Conservation (phyloP, 2,888 invertebrate genomes). For the Polia nebulosa region DNA sequence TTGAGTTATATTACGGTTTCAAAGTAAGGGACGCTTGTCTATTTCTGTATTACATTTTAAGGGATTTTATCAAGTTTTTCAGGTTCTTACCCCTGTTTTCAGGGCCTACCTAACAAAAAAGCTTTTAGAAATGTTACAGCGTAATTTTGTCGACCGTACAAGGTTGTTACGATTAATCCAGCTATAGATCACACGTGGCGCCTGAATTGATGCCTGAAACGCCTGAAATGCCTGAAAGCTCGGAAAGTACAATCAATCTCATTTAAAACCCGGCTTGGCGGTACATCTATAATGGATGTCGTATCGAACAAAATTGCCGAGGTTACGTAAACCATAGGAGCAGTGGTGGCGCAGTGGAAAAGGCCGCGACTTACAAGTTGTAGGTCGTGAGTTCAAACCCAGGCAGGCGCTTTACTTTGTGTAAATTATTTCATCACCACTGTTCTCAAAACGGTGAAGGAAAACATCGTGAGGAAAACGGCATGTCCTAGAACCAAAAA, state of each 20-base stretch:
- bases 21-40: not conserved
- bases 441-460: too few species aligned
- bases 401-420: too few species aligned
- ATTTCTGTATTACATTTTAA: not conserved
- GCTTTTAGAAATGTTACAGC: not conserved
- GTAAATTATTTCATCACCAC: too few species aligned
- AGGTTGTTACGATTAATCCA: constrained; percentile 7
- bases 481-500: too few species aligned
- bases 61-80: not conserved
- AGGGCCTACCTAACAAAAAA: not conserved
- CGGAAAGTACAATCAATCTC: constrained; percentile 61
- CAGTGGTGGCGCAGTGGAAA: too few species aligned
- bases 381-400: too few species aligned
- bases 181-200: constrained; percentile 21
- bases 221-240: constrained; percentile 24
- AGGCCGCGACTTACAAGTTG: too few species aligned
- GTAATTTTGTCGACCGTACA: not conserved
- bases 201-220: constrained; percentile 32
- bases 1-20: not conserved
- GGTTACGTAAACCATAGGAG: constrained; percentile 63
- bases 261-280: constrained; percentile 57
- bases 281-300: constrained; percentile 64
- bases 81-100: not conserved
- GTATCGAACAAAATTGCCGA: constrained; percentile 59
- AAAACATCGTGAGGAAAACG: too few species aligned